phyloP scores from a whole-genome alignment of 2,888 invertebrate genomes.

The Drosophila infuscata region DNA sequence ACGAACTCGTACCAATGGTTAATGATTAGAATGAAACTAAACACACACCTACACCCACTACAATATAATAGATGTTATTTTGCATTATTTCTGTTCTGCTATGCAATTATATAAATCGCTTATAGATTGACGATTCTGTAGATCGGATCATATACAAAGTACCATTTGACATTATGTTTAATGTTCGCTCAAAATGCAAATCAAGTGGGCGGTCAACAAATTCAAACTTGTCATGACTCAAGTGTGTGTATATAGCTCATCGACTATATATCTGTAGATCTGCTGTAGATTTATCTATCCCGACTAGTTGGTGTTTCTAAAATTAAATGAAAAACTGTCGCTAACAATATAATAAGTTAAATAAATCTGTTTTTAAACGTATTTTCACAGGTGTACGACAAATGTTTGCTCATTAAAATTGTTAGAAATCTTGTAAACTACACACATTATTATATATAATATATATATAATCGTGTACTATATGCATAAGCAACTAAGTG shows the following conservation, averaged over 20 bases:
- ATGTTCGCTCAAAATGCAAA: constrained; percentile 23
- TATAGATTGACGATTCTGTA: constrained; percentile 19
- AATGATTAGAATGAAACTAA: too few relatives aligned
- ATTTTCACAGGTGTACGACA: constrained; percentile 73
- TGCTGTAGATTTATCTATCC: constrained; percentile 14
- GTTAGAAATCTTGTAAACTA: constrained; percentile 61
- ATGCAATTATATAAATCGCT: constrained; percentile 55
- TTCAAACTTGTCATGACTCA: constrained; percentile 32
- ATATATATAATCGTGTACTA: constrained; percentile 10
- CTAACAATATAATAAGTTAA: constrained; percentile 53
- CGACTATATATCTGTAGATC: background rate
- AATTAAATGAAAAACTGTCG: constrained; percentile 63
- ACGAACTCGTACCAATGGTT: too few relatives aligned
- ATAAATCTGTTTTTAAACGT: constrained; percentile 78
- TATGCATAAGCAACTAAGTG: constrained; percentile 25
- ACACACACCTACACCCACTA: too few relatives aligned
- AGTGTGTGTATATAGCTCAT: constrained; percentile 5
- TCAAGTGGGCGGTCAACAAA: constrained; percentile 47
- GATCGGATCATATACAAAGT: constrained; percentile 17
- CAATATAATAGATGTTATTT: constrained; percentile 4
- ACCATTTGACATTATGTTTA: constrained; percentile 37
- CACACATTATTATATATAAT: background rate
- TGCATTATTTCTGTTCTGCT: constrained; percentile 12
- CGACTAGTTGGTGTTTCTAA: constrained; percentile 60
- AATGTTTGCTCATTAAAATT: constrained; percentile 77